Evolutionary conservation across 1,140 invertebrate species (phyloP).

Genomic region (Drosophila bipectinata): DNA sequence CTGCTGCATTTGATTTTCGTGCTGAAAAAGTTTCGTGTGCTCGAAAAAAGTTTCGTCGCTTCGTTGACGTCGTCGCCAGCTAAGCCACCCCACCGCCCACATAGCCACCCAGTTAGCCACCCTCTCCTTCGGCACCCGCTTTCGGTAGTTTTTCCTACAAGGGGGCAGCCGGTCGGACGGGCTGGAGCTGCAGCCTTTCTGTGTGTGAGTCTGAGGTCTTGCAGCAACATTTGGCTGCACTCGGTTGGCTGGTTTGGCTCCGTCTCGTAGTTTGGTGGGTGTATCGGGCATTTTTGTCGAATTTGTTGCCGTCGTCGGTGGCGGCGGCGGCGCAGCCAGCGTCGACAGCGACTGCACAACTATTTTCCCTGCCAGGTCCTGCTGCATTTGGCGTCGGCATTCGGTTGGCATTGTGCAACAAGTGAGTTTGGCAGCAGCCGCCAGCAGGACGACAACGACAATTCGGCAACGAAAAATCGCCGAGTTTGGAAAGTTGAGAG

Average conservation of each 20-base stretch:
- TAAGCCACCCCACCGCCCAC: constrained; percentile 25
- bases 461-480: constrained; percentile 61
- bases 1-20: constrained; percentile 81
- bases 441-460: constrained; percentile 83
- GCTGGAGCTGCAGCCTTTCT: constrained; percentile 5
- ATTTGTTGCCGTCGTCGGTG: constrained; percentile 60
- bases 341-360: constrained; percentile 61
- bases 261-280: constrained; percentile 76
- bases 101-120: neutral
- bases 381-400: constrained; percentile 61
- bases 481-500: constrained; percentile 23
- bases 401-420: constrained; percentile 82
- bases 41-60: constrained; percentile 83
- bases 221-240: constrained; percentile 80
- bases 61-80: constrained; percentile 75
- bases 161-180: constrained; percentile 32
- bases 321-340: constrained; percentile 32
- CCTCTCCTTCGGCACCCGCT: constrained; percentile 42
- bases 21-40: constrained; percentile 84
- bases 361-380: constrained; percentile 56
- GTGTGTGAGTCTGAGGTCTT: constrained; percentile 67
- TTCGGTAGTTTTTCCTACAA: constrained; percentile 67
- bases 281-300: constrained; percentile 81
- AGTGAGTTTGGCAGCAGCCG: constrained; percentile 84
- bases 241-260: constrained; percentile 67